Evolutionary conservation across 2,888 invertebrate species (phyloP).

Genomic region (Plebejus anna): DNA sequence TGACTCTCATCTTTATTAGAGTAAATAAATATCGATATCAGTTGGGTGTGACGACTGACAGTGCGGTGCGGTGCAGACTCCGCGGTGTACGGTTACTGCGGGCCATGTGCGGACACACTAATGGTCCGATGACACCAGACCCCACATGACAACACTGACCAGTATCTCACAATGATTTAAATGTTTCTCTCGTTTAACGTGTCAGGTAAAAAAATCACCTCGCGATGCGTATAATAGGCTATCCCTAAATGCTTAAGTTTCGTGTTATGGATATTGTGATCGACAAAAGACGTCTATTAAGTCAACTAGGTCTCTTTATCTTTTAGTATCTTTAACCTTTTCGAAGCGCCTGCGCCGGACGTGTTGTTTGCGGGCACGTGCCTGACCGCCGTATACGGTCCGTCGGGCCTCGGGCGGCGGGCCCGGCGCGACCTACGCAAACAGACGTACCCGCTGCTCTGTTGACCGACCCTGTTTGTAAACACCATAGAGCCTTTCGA

Average conservation of each 20-base stretch:
- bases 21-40: neutral
- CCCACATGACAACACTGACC: neutral
- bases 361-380: slow-evolving; percentile 59
- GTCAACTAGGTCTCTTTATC: neutral
- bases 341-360: slow-evolving; percentile 37
- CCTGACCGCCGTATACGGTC: slow-evolving; percentile 70
- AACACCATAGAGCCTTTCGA: neutral
- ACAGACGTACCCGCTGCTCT: slow-evolving; percentile 29
- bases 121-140: neutral
- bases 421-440: slow-evolving; percentile 23
- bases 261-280: neutral
- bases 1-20: neutral
- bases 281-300: neutral
- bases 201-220: too few relatives aligned
- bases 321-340: neutral
- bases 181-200: neutral
- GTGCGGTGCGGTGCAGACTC: slow-evolving; percentile 11
- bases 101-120: slow-evolving; percentile 22
- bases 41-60: neutral
- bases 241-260: too few relatives aligned
- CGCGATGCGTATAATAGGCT: too few relatives aligned
- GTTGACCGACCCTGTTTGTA: slow-evolving; percentile 34
- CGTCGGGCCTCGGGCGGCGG: neutral
- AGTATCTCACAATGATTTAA: neutral
- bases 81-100: slow-evolving; percentile 29